Evolutionary conservation across 92 coral and sea anemone genomes (phyloP).

Genomic region (Paramuricea clavata): DNA sequence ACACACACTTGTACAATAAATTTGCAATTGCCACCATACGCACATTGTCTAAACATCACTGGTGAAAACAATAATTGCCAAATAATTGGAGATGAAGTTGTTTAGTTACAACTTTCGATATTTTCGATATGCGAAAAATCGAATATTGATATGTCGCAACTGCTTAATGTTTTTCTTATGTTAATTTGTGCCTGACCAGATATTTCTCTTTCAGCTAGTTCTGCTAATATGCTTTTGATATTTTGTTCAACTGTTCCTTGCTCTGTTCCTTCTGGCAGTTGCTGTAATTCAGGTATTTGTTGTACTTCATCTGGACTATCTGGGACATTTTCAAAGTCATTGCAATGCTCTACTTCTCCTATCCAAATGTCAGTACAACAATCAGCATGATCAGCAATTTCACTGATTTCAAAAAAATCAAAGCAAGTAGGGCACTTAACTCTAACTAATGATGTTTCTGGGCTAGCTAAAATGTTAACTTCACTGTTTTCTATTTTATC

Average conservation of each 20-base stretch:
- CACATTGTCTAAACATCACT: no score
- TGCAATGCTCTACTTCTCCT: slow-evolving; percentile 30
- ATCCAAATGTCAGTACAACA: slow-evolving; percentile 53
- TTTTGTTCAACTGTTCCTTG: not conserved
- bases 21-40: no score
- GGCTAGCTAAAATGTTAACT: not conserved
- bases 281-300: no score
- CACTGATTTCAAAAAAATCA: not conserved
- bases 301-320: no score
- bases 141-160: no score
- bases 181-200: slow-evolving; percentile 29
- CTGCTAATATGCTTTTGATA: slow-evolving; percentile 25
- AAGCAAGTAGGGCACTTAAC: slow-evolving; percentile 21
- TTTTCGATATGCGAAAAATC: no score
- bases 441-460: not conserved
- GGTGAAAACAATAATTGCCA: no score
- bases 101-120: no score
- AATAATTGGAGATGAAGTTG: no score
- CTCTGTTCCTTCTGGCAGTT: no score
- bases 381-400: slow-evolving; percentile 64
- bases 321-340: no score
- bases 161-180: slow-evolving; percentile 41
- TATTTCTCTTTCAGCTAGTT: slow-evolving; percentile 49
- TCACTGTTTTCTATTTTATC: not conserved
- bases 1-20: no score